These are phyloP conservation scores for Rhinoraja longicauda DNA, from an alignment of 2,797 vertebrate species.

Conservation along the genomic window DNA sequence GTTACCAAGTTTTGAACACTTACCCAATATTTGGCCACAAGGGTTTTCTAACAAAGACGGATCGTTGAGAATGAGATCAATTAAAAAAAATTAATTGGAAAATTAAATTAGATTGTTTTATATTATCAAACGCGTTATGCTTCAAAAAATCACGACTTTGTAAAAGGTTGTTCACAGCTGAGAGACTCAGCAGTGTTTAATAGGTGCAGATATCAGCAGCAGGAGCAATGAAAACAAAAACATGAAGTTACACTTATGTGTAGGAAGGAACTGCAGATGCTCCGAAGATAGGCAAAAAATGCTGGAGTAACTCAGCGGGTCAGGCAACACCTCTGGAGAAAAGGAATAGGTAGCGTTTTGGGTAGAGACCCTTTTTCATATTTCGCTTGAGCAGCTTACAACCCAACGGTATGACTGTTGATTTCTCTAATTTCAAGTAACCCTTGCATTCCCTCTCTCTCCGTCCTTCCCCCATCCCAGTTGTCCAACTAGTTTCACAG, in stretches of 20 bases:
- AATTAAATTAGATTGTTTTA: slow-evolving; percentile 34
- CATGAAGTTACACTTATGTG: not conserved
- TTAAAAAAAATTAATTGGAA: slow-evolving; percentile 24
- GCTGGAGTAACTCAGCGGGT: too few species aligned
- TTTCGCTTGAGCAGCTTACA: too few species aligned
- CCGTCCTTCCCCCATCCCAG: too few species aligned
- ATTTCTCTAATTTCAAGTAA: too few species aligned
- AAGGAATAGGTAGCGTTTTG: too few species aligned
- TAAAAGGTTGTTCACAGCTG: not conserved
- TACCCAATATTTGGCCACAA: slow-evolving; percentile 18
- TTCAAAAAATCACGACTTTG: not conserved
- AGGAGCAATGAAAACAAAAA: not conserved
- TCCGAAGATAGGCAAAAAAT: too few species aligned
- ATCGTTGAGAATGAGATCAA: not conserved
- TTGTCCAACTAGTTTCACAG: too few species aligned
- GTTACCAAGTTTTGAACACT: not conserved
- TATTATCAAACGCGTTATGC: slow-evolving; percentile 6
- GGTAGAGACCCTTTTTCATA: too few species aligned
- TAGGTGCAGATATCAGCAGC: not conserved
- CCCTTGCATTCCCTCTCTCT: too few species aligned
- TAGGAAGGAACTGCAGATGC: too few species aligned
- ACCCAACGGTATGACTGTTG: too few species aligned
- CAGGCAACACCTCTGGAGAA: too few species aligned
- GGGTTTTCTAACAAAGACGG: not conserved
- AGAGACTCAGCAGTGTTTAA: not conserved